Base-by-base conservation (phyloP, 2,888 invertebrate species). In the Saturnia pavonia region DNA sequence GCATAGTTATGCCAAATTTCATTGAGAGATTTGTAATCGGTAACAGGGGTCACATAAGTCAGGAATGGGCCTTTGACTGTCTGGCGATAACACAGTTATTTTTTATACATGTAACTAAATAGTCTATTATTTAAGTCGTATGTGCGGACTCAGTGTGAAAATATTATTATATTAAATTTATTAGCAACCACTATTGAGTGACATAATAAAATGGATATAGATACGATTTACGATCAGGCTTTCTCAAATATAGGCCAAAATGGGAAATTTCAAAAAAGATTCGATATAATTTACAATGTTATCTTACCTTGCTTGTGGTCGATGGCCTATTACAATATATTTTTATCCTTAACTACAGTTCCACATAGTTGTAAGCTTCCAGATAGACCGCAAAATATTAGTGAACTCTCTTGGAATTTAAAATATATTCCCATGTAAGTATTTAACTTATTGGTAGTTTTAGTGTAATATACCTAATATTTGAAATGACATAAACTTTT, bases 301-400 rank as follows among this genome's bases (percentile, higher is more conserved):
- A 74, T 90, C 1, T 85, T 93, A 43, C 80, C 89, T 11, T 78
- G 78, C 3, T 80, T 89, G 40, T 88, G 91, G 81, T 82, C 87
- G 45, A 88, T 93, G 80, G 84, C 89, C 9, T 90, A 91, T 76
- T 82, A 89, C 75, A 93, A 90, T 77, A 85, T 91, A 73, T 80
- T 92, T 72, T 83, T 94, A 72, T 88, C 90, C 63, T 81, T 94
- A 54, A 87, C 90, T 4, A 81, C 91, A 68, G 88, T 89, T 54
- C 90, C 92, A 34, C 91, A 94, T 77, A 85, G 82, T 74, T 94
- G 94, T 76, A 77, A 84, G 74, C 79, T 93, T 22, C 91, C 92
- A 8, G 82, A 85, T 51, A 85, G 84, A 68, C 48, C 51, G 40
- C 51, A 67, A 54, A 54, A 43, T 70, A 16, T 43, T 54, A 54